Base-by-base conservation (phyloP, 2,888 invertebrate genomes). In the Empis livida region DNA sequence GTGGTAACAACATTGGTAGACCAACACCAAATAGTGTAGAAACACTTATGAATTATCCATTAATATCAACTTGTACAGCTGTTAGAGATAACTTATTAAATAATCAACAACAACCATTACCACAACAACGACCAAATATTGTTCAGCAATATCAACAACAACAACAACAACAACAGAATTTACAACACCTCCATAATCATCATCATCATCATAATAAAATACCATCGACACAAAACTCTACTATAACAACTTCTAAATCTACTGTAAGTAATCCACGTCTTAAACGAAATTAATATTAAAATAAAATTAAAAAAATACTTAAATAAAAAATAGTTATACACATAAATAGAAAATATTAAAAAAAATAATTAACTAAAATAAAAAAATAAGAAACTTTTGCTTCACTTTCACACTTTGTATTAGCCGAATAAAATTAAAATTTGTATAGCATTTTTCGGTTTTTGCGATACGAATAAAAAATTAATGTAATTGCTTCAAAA, bases 11-110 rank as follows among this genome's bases (percentile, higher is more conserved):
- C 32, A 51, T 45, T 35, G 57, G 51, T 3, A 59, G 67, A 35
- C 58, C 64, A 9, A 58, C 62, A 38, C 67, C 70, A 10, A 70
- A 69, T 50, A 66, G 68, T 45, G 57, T 70, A 45, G 64, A 64
- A n/a, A 63, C 65, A 2, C 54, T 65, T 16, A 62, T 69, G 51
- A 67, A 65, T 45, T 70, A 70, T 59, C 70, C 70, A 5, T 54
- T 70, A 42, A 65, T 69, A n/a, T 57, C 70, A n/a, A 69, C 68
- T 5, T 68, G 68, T 41, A 69, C 70, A 2, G 61, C 68, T 1
- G 67, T 70, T 17, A 60, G 61, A 11, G 70, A 70, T 49, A 68
- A 67, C 53, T 61, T 66, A 57, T 60, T 65, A 30, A n/a, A 35
- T 35, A 13, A n/a, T n/a, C 35, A 13, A n/a, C 35, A 13, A 13